phyloP scores from a whole-genome alignment of 2,113 vertebrate genomes.

The Charina bottae region DNA sequence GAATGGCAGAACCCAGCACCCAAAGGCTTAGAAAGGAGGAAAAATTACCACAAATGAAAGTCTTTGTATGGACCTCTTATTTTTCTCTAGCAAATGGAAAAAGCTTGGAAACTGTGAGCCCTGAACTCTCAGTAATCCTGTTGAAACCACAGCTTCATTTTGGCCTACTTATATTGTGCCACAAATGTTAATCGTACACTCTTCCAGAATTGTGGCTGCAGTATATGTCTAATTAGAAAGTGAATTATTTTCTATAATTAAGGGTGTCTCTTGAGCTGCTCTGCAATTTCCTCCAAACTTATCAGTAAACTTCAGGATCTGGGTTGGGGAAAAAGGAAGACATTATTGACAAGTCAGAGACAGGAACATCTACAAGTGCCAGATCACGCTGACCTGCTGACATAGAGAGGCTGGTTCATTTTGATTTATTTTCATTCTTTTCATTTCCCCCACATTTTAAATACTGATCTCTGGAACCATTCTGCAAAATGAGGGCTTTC shows the following conservation, averaged over 20 bases:
- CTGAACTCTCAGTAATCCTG: neutral
- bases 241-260: neutral
- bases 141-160: neutral
- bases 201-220: neutral
- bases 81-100: neutral
- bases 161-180: neutral
- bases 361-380: neutral
- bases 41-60: neutral
- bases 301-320: neutral
- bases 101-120: neutral
- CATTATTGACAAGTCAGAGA: neutral
- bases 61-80: neutral
- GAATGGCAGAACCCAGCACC: neutral
- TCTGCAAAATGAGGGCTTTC: neutral
- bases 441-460: neutral
- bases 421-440: neutral
- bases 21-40: neutral
- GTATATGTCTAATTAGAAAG: neutral
- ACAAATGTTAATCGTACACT: neutral
- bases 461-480: neutral
- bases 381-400: neutral
- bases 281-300: neutral
- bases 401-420: neutral
- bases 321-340: neutral
- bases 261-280: neutral